Evolutionary conservation across 2,113 vertebrate genomes (phyloP).

Genomic region (Rhipidura dahli): DNA sequence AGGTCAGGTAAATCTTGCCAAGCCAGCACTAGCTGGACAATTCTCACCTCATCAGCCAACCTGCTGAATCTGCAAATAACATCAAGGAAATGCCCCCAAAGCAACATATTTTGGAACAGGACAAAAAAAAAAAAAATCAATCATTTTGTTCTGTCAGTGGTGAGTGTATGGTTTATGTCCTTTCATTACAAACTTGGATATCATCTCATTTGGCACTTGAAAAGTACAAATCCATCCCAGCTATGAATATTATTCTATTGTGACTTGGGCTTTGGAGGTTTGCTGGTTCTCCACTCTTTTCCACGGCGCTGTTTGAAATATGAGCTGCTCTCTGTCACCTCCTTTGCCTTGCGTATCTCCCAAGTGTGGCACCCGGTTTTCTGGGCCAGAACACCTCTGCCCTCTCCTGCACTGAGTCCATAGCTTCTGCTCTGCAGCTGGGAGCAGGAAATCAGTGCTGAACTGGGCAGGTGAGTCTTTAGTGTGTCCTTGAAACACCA

Average conservation of each 20-base stretch:
- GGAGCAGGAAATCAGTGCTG: not conserved
- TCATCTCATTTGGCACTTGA: not conserved
- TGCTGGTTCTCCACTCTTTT: not conserved
- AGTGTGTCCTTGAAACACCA: not conserved
- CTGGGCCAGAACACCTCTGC: not conserved
- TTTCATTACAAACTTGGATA: not conserved
- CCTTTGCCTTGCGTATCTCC: not conserved
- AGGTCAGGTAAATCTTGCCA: not conserved
- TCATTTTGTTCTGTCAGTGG: not conserved
- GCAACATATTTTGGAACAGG: not conserved
- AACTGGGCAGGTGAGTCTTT: not conserved
- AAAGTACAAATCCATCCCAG: not conserved
- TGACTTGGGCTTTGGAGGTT: not conserved
- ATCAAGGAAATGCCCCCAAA: constrained; percentile 3
- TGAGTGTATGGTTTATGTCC: not conserved
- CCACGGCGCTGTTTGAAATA: not conserved
- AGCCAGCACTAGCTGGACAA: not conserved
- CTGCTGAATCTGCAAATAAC: constrained; percentile 30
- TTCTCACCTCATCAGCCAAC: constrained; percentile 16
- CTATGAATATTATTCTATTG: not conserved
- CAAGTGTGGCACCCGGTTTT: not conserved
- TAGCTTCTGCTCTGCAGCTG: not conserved
- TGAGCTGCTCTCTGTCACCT: not conserved
- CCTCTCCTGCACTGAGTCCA: not conserved
- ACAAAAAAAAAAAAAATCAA: constrained; percentile 1